Evolutionary conservation across 2,888 invertebrate species (phyloP).

Genomic region (Drosophila greeni): DNA sequence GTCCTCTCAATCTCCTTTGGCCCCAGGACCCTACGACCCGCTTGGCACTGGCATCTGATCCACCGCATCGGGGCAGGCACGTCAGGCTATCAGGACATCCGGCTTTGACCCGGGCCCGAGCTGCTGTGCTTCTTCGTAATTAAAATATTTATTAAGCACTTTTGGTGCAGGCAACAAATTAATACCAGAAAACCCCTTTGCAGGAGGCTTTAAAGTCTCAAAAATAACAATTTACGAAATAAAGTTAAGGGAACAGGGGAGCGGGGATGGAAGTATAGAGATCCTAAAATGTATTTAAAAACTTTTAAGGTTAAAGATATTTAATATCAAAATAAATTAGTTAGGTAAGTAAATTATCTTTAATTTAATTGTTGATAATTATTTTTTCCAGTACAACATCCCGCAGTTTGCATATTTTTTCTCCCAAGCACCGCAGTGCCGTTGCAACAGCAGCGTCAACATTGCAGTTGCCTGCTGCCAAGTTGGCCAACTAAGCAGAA

Average conservation of each 20-base stretch:
- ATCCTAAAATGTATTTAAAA: neutral
- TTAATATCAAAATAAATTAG: neutral
- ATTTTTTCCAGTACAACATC: slow-evolving; percentile 13
- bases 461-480: slow-evolving; percentile 65
- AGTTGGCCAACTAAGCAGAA: slow-evolving; percentile 59
- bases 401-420: slow-evolving; percentile 46
- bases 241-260: slow-evolving; percentile 25
- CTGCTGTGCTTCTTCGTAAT: slow-evolving; percentile 46
- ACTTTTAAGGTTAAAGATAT: neutral
- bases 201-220: slow-evolving; percentile 11
- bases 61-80: slow-evolving; percentile 13
- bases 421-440: slow-evolving; percentile 18
- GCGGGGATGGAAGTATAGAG: neutral
- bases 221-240: slow-evolving; percentile 35
- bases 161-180: slow-evolving; percentile 66
- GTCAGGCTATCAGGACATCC: slow-evolving; percentile 6
- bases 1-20: slow-evolving; percentile 30
- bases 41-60: slow-evolving; percentile 28
- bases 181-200: slow-evolving; percentile 42
- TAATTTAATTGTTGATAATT: neutral
- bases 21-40: slow-evolving; percentile 22
- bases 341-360: too few species aligned
- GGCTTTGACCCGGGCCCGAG: slow-evolving; percentile 20
- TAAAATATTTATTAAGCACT: slow-evolving; percentile 69
- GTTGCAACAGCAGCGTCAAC: slow-evolving; percentile 69